These are phyloP conservation scores for Oreochromis niloticus DNA, from an alignment of 2,113 vertebrate species.

Conservation along the genomic window DNA sequence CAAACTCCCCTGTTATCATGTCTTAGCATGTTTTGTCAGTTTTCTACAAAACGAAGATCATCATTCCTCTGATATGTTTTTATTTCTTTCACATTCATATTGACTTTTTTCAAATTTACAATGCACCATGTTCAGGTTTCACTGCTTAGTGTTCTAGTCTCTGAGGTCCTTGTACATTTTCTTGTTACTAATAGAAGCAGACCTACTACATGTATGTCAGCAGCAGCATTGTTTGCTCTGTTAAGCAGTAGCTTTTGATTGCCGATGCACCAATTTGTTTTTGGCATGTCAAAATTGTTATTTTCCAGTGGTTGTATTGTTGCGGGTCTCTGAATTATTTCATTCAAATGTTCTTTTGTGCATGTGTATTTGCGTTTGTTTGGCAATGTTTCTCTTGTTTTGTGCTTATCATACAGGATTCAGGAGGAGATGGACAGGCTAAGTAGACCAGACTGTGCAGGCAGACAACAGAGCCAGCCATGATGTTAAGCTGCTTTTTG, in stretches of 20 bases:
- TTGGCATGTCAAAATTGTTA: neutral
- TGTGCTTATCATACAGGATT: slow-evolving; percentile 30
- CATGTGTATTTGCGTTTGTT: neutral
- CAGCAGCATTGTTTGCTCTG: neutral
- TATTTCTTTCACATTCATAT: neutral
- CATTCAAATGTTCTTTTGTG: slow-evolving; percentile 14
- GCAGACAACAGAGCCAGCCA: slow-evolving; percentile 7
- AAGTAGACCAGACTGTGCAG: neutral
- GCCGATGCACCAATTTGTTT: neutral
- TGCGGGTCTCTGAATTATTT: neutral
- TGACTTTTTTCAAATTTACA: neutral
- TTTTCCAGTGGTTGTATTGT: neutral
- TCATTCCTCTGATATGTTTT: neutral
- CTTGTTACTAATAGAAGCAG: neutral
- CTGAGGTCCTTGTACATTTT: neutral
- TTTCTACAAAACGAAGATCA: neutral
- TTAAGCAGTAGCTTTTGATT: neutral
- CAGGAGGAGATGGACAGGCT: slow-evolving; percentile 33
- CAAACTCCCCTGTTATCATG: neutral
- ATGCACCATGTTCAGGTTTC: neutral
- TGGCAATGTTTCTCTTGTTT: slow-evolving; percentile 1
- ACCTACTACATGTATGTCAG: neutral
- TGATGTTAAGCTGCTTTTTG: slow-evolving; percentile 47
- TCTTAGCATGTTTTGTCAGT: neutral
- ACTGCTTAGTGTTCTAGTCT: neutral